Base-by-base conservation (phyloP, 1,140 invertebrate genomes). In the Lucilia cuprina region DNA sequence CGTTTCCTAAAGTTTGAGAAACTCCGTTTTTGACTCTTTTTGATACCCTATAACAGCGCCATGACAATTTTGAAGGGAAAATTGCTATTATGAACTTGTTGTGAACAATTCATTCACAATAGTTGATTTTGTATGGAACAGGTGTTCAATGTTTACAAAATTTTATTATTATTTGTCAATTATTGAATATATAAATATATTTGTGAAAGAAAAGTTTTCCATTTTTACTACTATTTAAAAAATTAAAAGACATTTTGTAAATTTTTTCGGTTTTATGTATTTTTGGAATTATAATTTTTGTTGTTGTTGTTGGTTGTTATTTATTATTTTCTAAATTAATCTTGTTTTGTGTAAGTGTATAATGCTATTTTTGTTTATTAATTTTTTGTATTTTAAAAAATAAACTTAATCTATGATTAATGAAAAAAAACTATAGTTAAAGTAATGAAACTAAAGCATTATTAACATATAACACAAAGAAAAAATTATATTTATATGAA, bases 211-310 rank as follows among this genome's bases (percentile, higher is more conserved):
- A n/a, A n/a, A n/a, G n/a, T n/a, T n/a, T n/a, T n/a, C n/a, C 25
- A 30, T 30, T 30, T 30, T 30, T 30, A 30, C 25, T 30, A 30
- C 25, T 3, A 30, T 41, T 41, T 41, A 10, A 8, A 14, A 55
- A 55, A 55, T 55, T 12, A 55, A 70, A 70, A 70, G n/a, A 9
- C 65, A 70, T 19, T 55, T 55, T 7, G 9, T 70, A 21, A 70
- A 70, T 70, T 70, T 70, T 70, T 70, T 70, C 65, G n/a, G 21
- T 70, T 70, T 70, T 70, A 70, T 70, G 21, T 70, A 70, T 70
- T 70, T 70, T 70, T 70, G 65, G 65, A 70, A 70, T 70, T 70
- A 70, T 70, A 70, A 70, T 70, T 70, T 70, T 70, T 30, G 25
- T 30, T 30, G 25, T 30, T 30, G 25, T 70, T 70, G n/a, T 70